Percentiles rank a stretch among this genome's conserved stretches.
Conservation (phyloP, 2,888 invertebrate species). For the Metacarcinus magister region DNA sequence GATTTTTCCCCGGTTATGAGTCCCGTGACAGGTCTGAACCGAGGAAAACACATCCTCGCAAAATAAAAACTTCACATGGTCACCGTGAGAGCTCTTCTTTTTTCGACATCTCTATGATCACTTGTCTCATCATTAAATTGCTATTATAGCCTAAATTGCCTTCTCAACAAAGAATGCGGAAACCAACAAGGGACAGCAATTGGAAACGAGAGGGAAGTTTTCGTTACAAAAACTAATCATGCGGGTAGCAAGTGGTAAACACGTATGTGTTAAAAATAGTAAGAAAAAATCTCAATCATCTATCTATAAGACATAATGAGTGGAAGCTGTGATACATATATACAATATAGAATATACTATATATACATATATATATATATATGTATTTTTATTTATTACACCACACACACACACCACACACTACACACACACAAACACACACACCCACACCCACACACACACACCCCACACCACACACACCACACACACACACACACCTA, state of each 20-base stretch:
- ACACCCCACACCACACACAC: too few relatives aligned
- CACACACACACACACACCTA: too few relatives aligned
- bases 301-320: neutral
- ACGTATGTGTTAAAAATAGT: too few relatives aligned
- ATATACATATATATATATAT: neutral
- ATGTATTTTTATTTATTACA: too few relatives aligned
- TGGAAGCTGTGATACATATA: too few relatives aligned
- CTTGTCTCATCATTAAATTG: neutral
- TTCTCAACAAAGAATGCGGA: neutral
- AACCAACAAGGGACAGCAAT: neutral
- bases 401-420: too few relatives aligned
- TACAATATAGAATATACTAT: neutral
- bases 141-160: neutral
- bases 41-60: neutral
- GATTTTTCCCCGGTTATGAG: neutral
- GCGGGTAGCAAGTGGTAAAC: neutral
- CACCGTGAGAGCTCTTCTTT: neutral
- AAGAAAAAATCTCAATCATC: too few relatives aligned
- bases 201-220: neutral
- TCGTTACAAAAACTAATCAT: neutral
- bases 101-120: too few relatives aligned
- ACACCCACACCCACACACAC: too few relatives aligned
- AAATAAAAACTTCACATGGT: neutral
- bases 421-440: too few relatives aligned
- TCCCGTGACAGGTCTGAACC: neutral